phyloP scores from a whole-genome alignment of 2,888 invertebrate species.

The Philereme transversata region DNA sequence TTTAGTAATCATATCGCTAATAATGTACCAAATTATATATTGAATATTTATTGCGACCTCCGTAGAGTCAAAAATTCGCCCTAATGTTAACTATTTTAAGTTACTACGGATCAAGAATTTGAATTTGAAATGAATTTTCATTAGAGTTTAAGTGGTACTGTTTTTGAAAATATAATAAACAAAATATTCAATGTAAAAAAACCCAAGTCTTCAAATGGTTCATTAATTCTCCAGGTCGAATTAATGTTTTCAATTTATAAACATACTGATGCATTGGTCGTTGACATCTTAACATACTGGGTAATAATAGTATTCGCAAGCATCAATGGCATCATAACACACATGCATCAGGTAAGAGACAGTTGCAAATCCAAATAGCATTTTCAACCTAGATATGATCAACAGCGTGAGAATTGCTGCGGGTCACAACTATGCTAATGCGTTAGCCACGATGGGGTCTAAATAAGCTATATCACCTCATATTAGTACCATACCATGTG shows the following conservation, averaged over 20 bases:
- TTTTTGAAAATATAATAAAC: too few species aligned
- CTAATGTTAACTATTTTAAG: too few species aligned
- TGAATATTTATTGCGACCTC: constrained; percentile 10
- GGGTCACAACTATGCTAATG: constrained; percentile 54
- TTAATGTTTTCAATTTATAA: constrained; percentile 1
- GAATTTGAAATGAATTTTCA: too few species aligned
- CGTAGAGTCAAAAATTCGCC: neutral
- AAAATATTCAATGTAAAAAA: too few species aligned
- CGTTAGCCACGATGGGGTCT: constrained; percentile 50
- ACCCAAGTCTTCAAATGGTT: constrained; percentile 4
- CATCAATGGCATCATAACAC: constrained; percentile 12
- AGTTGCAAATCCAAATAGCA: constrained; percentile 25
- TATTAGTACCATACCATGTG: too few species aligned
- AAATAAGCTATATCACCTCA: constrained; percentile 5
- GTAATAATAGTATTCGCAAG: constrained; percentile 9
- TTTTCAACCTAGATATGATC: constrained; percentile 52
- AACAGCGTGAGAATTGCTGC: constrained; percentile 57
- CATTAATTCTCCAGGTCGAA: neutral
- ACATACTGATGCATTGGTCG: constrained; percentile 8
- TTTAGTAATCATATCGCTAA: constrained; percentile 24
- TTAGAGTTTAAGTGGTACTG: too few species aligned
- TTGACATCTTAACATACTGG: constrained; percentile 5
- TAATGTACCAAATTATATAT: constrained; percentile 17
- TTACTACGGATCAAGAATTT: too few species aligned
- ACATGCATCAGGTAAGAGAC: neutral